Base-by-base conservation (phyloP, 2,888 invertebrate species). In the Beris morrisii region DNA sequence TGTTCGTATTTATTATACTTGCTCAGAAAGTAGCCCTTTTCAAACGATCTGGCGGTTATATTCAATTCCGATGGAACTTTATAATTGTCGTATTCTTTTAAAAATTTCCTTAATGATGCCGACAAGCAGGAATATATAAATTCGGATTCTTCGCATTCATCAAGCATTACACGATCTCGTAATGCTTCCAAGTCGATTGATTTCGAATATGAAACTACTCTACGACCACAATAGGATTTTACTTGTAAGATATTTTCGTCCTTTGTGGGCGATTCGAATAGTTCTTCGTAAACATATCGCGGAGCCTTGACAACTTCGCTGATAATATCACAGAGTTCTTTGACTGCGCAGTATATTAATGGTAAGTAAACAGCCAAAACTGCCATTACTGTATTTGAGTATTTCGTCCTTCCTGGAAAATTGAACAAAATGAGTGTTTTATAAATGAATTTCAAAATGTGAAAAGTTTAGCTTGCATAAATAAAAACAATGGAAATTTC, bases 141-240 rank as follows among this genome's bases (percentile, higher is more conserved):
- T 54, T 80, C 80, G 0, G 76, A 79, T 66, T 80, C 79, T 1
- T 75, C 72, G 2, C 76, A 65, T 43, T 77, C 70, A 31, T 70
- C 72, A 32, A 76, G 74, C 22, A 73, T 69, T 7, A 75, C 70
- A 4, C 77, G 75, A 5, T 74, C 70, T 4, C 77, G 73, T 2
- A 80, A 61, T 9, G 71, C 73, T 68, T 79, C 71, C 73, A 82
- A 75, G 69, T 77, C 73, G n/a, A 80, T 75, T 7, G 76, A 75
- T 1, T 77, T 76, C 3, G 79, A 77, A 53, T 79, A 80, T 1
- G 80, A 76, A 4, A 80, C 74, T 5, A 79, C 77, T 71, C 80
- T 80, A 11, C 80, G 73, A 0, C 80, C 80, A 1, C 78, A 77
- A 68, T 79, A 79, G 0, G 80, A 79, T 67, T 78, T 78, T 63